Evolutionary conservation across 2,797 vertebrate genomes (phyloP), one percentile per base, ranked within the genome.

Genomic region (Smutsia gigantea): DNA sequence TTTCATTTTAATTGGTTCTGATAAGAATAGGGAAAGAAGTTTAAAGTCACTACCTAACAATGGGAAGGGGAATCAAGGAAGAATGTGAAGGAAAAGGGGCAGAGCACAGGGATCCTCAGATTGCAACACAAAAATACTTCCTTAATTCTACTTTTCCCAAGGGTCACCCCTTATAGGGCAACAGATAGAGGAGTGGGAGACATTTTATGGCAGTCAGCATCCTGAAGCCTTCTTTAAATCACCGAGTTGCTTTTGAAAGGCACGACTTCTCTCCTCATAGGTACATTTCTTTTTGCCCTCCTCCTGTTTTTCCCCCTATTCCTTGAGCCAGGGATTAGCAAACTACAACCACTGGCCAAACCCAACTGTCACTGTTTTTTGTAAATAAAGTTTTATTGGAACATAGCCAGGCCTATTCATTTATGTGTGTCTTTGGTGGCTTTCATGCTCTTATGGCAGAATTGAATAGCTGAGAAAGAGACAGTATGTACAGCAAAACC

Each of bases 191-290:
- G 21, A 87, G 27, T 29, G 17, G 15, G 49, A 71, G 49, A 46
- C 19, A 95, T 42, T 59, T 75, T 49, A 61, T 31, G n/a, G n/a
- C 9, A 91, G 51, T 90, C 81, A 90, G 46, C 29, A n/a, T 29
- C 34, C 27, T 64, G 64, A 95, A 95, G 55, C 23, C 31, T 86
- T 51, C 49, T 79, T 89, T 90, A 92, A 93, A 89, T 69, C 15
- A 74, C 31, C 59, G 71, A 53, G 93, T 51, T 72, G n/a, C 42
- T 77, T 83, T 77, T 72, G 25, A 78, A 71, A 77, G 25, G 31
- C 37, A 63, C 12, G 29, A 29, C 25, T 85, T 82, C 34, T 57
- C 31, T 74, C 46, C 55, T 74, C 29, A 27, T 21, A 37, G n/a
- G 14, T 72, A 11, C 46, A 13, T 64, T 78, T 85, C 46, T 46